Evolutionary conservation across 1,140 invertebrate species (phyloP), one percentile per base, ranked within the genome.

Genomic region (Chionoecetes opilio): DNA sequence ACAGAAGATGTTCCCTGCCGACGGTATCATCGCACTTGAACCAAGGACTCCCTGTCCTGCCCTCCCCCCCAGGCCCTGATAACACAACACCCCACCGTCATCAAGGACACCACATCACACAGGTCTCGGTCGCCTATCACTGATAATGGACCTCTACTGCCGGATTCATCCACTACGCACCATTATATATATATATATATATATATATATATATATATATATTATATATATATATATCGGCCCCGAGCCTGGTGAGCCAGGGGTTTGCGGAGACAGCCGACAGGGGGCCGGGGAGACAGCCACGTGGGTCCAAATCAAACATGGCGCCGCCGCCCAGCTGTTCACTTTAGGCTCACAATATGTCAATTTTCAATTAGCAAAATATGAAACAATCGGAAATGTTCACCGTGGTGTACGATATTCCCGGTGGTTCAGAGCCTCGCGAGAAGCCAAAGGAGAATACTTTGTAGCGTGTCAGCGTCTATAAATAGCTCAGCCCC

Each of bases 281-380:
- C 31, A 91, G 89, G 35, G 46, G 89, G 89, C 89, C 53, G 89
- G 14, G 82, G 32, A 32, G 92, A 86, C 38, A 87, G 92, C 82
- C 92, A 93, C 92, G 92, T 93, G 92, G 37, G 92, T 93, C 92
- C 34, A 46, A 38, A 53, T 41, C 92, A 26, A 93, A 93, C 31
- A 93, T 93, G 92, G 92, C 92, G 37, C 34, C 17, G 34, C 14
- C 37, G 29, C 29, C 37, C 85, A 87, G 85, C 85, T 87, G 85
- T 87, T 87, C 26, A 87, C n/a, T 17, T 53, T n/a, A n/a, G n/a
- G 46, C 8, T 53, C 46, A 53, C 46, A 53, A 17, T 17, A 11
- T 53, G 41, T 6, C 46, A 53, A 53, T 53, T 11, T n/a, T 53
- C 8, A 53, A 53, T 53, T 53, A 2, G 2, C 46, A 53, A 53